Evolutionary conservation across 2,113 vertebrate species (phyloP).

Genomic region (Macquaria australasica): DNA sequence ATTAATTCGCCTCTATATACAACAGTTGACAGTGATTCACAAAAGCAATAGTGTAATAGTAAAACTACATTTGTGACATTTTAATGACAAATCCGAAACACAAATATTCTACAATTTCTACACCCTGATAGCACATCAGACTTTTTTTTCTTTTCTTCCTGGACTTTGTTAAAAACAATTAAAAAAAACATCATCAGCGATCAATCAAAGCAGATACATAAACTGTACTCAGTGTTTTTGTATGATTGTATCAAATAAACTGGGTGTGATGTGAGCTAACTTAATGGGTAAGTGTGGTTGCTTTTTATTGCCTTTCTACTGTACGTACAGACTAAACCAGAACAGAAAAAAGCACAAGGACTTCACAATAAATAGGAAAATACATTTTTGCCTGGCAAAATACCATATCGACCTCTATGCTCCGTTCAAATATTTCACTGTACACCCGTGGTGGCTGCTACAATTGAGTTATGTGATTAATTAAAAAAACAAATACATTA

Average conservation of each 20-base stretch:
- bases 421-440: constrained; percentile 76
- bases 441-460: constrained; percentile 80
- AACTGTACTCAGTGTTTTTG: constrained; percentile 36
- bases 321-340: constrained; percentile 67
- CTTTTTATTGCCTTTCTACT: constrained; percentile 72
- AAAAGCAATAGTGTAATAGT: constrained; percentile 72
- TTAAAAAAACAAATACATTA: constrained; percentile 72
- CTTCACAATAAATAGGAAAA: constrained; percentile 87
- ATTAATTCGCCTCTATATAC: constrained; percentile 66
- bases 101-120: constrained; percentile 66
- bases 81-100: constrained; percentile 72
- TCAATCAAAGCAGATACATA: constrained; percentile 48
- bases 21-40: constrained; percentile 75
- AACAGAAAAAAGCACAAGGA: constrained; percentile 76
- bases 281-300: constrained; percentile 37
- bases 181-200: constrained; percentile 47
- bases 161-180: constrained; percentile 65
- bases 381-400: constrained; percentile 78
- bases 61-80: constrained; percentile 75
- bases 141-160: constrained; percentile 47
- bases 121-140: constrained; percentile 75
- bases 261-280: constrained; percentile 47
- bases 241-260: constrained; percentile 56
- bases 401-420: constrained; percentile 66
- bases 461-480: constrained; percentile 76